Percentiles rank a stretch among this genome's conserved stretches.
Conservation (phyloP, 2,113 vertebrate genomes). For the Ceyx margarethae region DNA sequence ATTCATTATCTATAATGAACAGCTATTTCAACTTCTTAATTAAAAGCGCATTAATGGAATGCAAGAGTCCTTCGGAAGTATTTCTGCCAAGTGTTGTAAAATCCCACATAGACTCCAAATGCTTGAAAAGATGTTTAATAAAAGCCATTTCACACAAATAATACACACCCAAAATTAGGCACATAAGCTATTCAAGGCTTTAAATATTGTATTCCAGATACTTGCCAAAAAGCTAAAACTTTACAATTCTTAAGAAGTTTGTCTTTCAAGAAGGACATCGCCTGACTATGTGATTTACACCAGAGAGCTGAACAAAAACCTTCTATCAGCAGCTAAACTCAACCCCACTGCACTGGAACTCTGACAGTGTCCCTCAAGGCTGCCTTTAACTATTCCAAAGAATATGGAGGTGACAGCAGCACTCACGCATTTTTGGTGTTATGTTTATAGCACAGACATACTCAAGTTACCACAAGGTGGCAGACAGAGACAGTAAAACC, state of each 20-base stretch:
- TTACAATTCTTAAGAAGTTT: neutral
- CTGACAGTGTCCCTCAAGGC: neutral
- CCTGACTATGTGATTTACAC: neutral
- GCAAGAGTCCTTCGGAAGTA: neutral
- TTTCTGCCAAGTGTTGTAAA: neutral
- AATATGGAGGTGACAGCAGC: neutral
- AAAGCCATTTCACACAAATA: neutral
- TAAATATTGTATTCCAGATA: neutral
- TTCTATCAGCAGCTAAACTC: neutral
- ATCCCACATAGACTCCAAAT: neutral
- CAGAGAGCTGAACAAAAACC: neutral
- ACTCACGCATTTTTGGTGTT: rapidly evolving
- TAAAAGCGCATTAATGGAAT: neutral
- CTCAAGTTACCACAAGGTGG: constrained; percentile 60
- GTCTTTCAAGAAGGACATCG: neutral
- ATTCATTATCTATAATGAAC: neutral
- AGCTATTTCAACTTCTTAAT: neutral
- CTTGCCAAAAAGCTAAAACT: neutral
- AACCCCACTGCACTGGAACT: neutral
- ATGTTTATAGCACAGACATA: neutral
- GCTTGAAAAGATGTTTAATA: neutral
- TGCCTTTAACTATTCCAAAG: neutral
- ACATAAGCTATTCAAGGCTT: neutral
- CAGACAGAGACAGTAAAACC: constrained; percentile 9
- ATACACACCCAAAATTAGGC: neutral